These are phyloP conservation scores for Odocoileus hemionus DNA, from an alignment of 2,113 vertebrate species.

Conservation along the genomic window DNA sequence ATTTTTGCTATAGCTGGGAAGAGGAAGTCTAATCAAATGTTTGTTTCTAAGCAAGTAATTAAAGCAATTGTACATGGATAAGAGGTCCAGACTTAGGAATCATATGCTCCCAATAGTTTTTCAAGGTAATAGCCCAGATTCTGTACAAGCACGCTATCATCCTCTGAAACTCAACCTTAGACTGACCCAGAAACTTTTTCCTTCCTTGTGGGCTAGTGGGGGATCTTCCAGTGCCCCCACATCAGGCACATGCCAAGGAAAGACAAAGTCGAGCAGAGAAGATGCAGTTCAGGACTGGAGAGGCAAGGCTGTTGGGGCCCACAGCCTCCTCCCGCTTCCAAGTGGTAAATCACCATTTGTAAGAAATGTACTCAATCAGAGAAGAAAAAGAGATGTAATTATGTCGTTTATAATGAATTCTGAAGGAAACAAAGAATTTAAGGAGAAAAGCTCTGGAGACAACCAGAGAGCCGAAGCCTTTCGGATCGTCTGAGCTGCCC, in stretches of 20 bases:
- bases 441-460: constrained; percentile 75
- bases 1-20: background rate
- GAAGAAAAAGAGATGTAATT: constrained; percentile 81
- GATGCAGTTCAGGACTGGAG: constrained; percentile 33
- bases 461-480: constrained; percentile 48
- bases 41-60: background rate
- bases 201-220: background rate
- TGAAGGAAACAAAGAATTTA: constrained; percentile 82
- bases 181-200: too few species aligned
- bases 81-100: background rate
- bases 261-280: background rate
- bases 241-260: background rate
- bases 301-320: constrained; percentile 46
- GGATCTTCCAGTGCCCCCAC: background rate
- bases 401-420: constrained; percentile 82
- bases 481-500: constrained; percentile 63
- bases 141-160: background rate
- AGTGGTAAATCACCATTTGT: constrained; percentile 77
- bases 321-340: constrained; percentile 67
- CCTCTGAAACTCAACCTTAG: background rate
- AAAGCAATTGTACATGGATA: background rate
- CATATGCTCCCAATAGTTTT: background rate
- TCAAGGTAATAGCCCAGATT: background rate
- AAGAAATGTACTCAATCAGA: constrained; percentile 80
- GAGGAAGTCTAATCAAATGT: background rate